These are phyloP conservation scores for Formica selysi DNA, from an alignment of 1,140 invertebrate genomes.

Conservation along the genomic window DNA sequence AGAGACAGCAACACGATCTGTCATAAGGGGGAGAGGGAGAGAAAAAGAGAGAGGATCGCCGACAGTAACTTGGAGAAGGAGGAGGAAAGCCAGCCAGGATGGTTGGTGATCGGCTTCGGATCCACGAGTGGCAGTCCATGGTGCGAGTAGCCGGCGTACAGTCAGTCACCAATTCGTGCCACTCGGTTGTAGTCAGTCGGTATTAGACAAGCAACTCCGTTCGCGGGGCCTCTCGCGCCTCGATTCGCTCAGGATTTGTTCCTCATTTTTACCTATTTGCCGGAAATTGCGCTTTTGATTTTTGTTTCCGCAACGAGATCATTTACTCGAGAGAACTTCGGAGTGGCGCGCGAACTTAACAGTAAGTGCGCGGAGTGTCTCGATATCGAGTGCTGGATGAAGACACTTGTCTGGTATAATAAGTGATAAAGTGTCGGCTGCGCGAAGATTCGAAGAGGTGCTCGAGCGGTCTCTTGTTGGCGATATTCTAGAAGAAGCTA, in stretches of 20 bases:
- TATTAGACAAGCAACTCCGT: conserved; percentile 48
- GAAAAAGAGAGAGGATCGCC: conserved; percentile 66
- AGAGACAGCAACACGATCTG: conserved; percentile 22
- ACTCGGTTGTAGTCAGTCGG: conserved; percentile 64
- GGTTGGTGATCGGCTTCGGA: conserved; percentile 72
- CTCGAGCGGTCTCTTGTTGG: conserved; percentile 34
- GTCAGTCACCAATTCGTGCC: conserved; percentile 68
- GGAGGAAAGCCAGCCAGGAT: conserved; percentile 72
- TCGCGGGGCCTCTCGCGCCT: conserved; percentile 50
- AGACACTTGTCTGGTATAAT: conserved; percentile 54
- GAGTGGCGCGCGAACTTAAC: conserved; percentile 42
- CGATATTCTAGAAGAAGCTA: conserved; percentile 58
- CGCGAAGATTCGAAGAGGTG: conserved; percentile 39
- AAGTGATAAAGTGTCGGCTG: conserved; percentile 67
- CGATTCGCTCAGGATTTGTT: conserved; percentile 27
- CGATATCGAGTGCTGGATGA: conserved; percentile 63
- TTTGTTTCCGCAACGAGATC: neutral
- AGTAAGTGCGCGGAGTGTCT: conserved; percentile 66
- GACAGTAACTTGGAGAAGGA: conserved; percentile 66
- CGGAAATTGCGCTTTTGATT: neutral
- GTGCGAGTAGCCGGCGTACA: conserved; percentile 66
- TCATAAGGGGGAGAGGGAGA: conserved; percentile 24
- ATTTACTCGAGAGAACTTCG: neutral
- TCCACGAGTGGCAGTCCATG: conserved; percentile 71
- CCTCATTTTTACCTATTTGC: conserved; percentile 12